These are phyloP conservation scores for Carlito syrichta DNA, from an alignment of 2,113 vertebrate species.

Conservation along the genomic window DNA sequence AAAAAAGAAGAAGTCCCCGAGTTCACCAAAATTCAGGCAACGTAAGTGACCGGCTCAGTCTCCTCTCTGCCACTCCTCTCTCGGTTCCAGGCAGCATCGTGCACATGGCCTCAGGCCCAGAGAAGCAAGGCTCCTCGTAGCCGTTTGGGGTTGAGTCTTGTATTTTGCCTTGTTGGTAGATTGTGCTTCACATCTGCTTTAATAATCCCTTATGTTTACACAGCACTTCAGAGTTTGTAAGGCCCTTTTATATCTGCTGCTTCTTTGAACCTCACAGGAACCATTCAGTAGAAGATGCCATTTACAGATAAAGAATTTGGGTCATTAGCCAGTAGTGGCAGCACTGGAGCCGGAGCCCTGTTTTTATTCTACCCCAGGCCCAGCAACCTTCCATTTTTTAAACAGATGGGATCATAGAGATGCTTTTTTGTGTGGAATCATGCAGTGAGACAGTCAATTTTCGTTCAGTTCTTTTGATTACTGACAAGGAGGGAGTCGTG, in stretches of 20 bases:
- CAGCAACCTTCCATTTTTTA: too few species aligned
- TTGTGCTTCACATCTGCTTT: background rate
- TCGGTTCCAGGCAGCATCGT: rapidly evolving
- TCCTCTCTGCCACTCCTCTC: rapidly evolving
- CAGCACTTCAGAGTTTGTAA: background rate
- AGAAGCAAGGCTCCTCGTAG: too few species aligned
- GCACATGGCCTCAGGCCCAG: rapidly evolving
- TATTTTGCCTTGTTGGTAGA: background rate
- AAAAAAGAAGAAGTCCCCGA: constrained; percentile 92
- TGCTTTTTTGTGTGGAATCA: background rate
- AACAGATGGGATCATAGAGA: background rate
- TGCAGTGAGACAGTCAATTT: background rate
- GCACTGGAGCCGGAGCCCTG: background rate
- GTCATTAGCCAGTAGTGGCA: background rate
- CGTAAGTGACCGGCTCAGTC: constrained; percentile 82
- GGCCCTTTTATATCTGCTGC: background rate
- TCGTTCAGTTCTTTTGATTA: background rate
- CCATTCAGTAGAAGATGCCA: background rate
- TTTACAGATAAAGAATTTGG: background rate
- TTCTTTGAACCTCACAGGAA: background rate
- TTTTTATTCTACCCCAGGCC: too few species aligned
- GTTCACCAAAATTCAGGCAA: constrained; percentile 87
- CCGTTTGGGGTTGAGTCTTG: background rate
- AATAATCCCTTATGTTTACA: background rate
- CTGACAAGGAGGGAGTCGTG: background rate